These are phyloP conservation scores for Cyclopterus lumpus DNA, from an alignment of 2,797 vertebrate genomes.

Conservation along the genomic window DNA sequence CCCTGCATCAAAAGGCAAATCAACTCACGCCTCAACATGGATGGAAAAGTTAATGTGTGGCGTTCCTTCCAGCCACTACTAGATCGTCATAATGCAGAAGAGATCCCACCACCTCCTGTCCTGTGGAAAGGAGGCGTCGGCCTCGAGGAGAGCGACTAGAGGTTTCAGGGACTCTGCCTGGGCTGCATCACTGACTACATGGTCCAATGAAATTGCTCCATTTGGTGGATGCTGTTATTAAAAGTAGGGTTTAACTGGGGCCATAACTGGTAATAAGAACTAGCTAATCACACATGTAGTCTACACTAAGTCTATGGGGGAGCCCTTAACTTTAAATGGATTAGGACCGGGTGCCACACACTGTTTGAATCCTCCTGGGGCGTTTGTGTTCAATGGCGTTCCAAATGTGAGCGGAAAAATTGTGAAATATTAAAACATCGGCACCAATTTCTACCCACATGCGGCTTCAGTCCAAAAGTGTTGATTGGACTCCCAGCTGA, in stretches of 20 bases:
- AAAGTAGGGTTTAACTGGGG: not conserved
- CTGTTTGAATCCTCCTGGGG: not conserved
- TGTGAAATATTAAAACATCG: slow-evolving; percentile 11
- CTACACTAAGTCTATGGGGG: slow-evolving; percentile 1
- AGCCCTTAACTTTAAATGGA: slow-evolving; percentile 30
- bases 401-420: not conserved
- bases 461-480: slow-evolving; percentile 30
- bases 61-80: not conserved
- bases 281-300: not conserved
- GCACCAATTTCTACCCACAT: not conserved
- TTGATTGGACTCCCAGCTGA: not conserved
- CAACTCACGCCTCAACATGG: slow-evolving; percentile 24
- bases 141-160: not conserved
- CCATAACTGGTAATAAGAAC: not conserved
- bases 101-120: not conserved
- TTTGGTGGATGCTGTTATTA: not conserved
- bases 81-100: slow-evolving; percentile 14
- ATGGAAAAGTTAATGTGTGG: slow-evolving; percentile 6
- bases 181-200: slow-evolving; percentile 5
- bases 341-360: slow-evolving; percentile 5
- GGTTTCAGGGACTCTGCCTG: not conserved
- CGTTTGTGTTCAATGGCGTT: not conserved
- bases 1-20: slow-evolving; percentile 44
- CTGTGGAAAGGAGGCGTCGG: not conserved
- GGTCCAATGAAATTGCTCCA: not conserved